Evolutionary conservation across 2,113 vertebrate species (phyloP).

Genomic region (Zosterops japonicus): DNA sequence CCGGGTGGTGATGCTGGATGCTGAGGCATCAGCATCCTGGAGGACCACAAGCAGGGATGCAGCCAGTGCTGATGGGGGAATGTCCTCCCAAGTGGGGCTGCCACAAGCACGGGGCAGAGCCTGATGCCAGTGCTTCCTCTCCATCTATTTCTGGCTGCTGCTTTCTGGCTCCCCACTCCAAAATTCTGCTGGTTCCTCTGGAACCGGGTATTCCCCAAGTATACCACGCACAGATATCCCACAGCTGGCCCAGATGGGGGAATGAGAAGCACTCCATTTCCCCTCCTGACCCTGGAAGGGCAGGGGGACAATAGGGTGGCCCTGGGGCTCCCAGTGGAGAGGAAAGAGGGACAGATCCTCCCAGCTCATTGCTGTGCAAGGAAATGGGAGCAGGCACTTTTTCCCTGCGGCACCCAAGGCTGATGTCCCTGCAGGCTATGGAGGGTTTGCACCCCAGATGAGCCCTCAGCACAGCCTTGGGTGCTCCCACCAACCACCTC

Average conservation of each 20-base stretch:
- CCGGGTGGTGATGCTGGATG: neutral
- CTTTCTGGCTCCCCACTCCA: neutral
- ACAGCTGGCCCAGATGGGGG: neutral
- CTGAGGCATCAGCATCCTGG: neutral
- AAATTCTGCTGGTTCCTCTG: neutral
- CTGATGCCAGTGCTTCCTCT: neutral
- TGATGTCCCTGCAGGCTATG: accelerated
- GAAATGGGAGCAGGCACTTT: neutral
- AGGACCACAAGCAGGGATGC: accelerated
- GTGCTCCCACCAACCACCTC: neutral
- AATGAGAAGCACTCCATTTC: neutral
- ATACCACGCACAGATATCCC: accelerated
- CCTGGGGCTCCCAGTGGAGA: neutral
- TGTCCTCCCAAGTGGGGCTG: accelerated
- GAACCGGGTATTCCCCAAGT: neutral
- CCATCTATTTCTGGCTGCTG: neutral
- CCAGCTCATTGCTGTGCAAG: accelerated
- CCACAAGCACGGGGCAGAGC: accelerated
- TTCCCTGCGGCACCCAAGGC: accelerated
- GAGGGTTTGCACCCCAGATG: neutral
- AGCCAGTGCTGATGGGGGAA: neutral
- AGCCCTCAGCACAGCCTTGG: neutral
- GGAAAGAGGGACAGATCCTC: neutral
- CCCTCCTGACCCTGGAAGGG: neutral
- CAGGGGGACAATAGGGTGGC: neutral